These are phyloP conservation scores for Dioctria linearis DNA, from an alignment of 2,888 invertebrate species.

Conservation along the genomic window DNA sequence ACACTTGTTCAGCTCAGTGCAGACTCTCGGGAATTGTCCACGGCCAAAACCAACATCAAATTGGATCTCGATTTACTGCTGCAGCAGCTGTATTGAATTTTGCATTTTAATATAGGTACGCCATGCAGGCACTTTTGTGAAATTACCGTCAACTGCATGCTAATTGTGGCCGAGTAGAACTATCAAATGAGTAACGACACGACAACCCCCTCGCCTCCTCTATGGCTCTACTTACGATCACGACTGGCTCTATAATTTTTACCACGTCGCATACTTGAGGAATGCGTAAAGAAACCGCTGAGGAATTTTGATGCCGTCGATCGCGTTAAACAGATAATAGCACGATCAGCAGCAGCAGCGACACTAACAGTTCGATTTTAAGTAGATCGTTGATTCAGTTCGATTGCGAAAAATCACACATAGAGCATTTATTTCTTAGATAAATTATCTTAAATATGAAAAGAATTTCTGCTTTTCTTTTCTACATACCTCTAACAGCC, in stretches of 20 bases:
- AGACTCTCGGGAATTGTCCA: background rate
- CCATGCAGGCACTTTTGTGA: background rate
- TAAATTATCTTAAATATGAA: background rate
- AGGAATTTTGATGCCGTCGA: slow-evolving; percentile 29
- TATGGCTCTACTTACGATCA: background rate
- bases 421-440: too few species aligned
- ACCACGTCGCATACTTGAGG: slow-evolving; percentile 47
- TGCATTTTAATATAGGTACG: slow-evolving; percentile 23
- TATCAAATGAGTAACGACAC: background rate
- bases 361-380: too few species aligned
- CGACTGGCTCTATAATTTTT: slow-evolving; percentile 16
- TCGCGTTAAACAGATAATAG: background rate
- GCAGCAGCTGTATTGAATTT: background rate
- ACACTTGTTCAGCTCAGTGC: background rate
- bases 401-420: too few species aligned
- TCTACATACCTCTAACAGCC: slow-evolving; percentile 69
- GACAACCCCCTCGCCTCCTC: background rate
- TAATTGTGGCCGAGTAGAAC: slow-evolving; percentile 42
- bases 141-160: slow-evolving; percentile 36
- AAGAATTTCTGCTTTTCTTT: background rate
- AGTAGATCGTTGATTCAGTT: background rate
- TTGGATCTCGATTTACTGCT: slow-evolving; percentile 11
- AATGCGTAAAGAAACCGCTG: slow-evolving; percentile 36
- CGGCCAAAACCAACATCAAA: background rate
- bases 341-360: background rate